Evolutionary conservation across 2,113 vertebrate species (phyloP).

Genomic region (Tauraco erythrolophus): DNA sequence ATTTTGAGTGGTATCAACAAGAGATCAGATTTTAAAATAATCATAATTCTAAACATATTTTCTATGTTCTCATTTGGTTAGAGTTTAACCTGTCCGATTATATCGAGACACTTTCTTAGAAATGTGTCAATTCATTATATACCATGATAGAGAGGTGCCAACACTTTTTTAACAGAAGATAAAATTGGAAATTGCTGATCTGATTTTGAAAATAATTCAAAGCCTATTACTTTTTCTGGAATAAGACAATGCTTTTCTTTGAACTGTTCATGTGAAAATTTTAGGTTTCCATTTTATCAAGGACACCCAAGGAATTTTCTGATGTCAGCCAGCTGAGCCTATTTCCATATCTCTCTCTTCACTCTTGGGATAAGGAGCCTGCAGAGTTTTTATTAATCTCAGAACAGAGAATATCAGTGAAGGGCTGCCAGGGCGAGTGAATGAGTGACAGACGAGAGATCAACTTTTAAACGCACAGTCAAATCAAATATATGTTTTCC

Average conservation of each 20-base stretch:
- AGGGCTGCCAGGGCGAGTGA: slow-evolving; percentile 19
- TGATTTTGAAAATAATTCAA: background rate
- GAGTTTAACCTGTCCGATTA: background rate
- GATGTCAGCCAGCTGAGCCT: background rate
- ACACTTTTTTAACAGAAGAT: background rate
- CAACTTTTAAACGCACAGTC: slow-evolving; percentile 4
- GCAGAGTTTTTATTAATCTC: background rate
- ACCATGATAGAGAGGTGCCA: background rate
- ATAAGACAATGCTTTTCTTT: background rate
- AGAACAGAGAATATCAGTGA: background rate
- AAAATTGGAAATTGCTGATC: background rate
- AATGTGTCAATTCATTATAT: background rate
- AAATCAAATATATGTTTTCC: slow-evolving; percentile 20
- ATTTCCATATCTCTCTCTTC: background rate
- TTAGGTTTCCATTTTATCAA: background rate
- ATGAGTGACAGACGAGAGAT: background rate
- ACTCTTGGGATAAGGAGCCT: background rate
- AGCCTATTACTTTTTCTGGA: background rate
- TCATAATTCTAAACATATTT: background rate
- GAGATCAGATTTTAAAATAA: background rate
- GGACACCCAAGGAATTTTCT: background rate
- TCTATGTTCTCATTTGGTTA: background rate
- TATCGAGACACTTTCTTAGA: background rate
- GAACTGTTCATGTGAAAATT: background rate
- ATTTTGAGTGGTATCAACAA: background rate